Evolutionary conservation across 2,888 invertebrate species (phyloP), one percentile per base, ranked within the genome.

Genomic region (Drosophila subquinaria): DNA sequence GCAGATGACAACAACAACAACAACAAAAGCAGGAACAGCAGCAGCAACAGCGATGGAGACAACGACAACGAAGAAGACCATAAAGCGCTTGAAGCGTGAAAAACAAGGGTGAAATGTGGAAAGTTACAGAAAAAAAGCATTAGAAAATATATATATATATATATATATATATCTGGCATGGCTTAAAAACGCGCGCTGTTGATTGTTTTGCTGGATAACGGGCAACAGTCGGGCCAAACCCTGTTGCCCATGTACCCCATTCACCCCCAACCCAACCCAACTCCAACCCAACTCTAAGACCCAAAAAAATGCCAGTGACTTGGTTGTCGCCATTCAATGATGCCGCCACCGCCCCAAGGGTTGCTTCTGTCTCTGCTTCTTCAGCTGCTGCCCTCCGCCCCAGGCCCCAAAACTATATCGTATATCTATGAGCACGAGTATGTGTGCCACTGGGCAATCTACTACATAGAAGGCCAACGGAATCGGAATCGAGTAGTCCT

Each of bases 61-160:
- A 40, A 43, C 50, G 62, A 59, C 66, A 45, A 42, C 57, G 55
- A 74, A 38, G 79, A 38, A 66, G 82, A 65, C 73, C 76, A 86
- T 90, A 86, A 86, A 89, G 65, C 81, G 85, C 90, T 88, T 76
- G 87, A 83, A 89, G 89, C 85, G 85, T 89, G 88, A 90, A 86
- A 90, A 86, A 86, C 89, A 88, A 89, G 90, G 90, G 90, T 88
- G 90, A 89, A 89, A 85, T 81, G 89, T 79, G 82, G 89, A 85
- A 85, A 85, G 84, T 89, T 89, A 88, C 89, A 85, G 89, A 88
- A 85, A 88, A 89, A 85, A 89, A 85, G 86, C 84, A 84, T 89
- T 89, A 88, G 82, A 89, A 84, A 89, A 85, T 85, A 8, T 8
- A 82, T 85, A 85, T 85, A 27, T 5, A 82, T 85, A 85, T 85